Evolutionary conservation across 2,797 vertebrate species (phyloP).

Genomic region (Phoxinus dragarum): DNA sequence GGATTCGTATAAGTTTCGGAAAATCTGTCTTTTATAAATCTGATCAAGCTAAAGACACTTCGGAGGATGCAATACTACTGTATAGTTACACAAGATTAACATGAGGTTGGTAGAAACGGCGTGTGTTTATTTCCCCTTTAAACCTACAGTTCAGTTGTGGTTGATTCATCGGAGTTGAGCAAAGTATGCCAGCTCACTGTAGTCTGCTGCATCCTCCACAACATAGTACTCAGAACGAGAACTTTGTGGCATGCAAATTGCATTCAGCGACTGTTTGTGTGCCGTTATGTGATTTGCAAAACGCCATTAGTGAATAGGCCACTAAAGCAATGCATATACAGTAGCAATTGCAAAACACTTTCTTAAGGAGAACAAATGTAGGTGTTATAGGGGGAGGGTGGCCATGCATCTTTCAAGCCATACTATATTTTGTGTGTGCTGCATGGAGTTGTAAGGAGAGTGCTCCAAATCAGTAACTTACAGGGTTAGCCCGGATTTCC

Average conservation of each 20-base stretch:
- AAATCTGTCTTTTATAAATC: too few relatives aligned
- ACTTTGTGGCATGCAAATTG: background rate
- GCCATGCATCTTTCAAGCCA: constrained; percentile 7
- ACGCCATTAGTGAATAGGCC: background rate
- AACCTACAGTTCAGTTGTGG: background rate
- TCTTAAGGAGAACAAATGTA: constrained; percentile 22
- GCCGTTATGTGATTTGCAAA: background rate
- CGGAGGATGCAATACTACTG: too few relatives aligned
- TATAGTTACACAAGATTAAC: too few relatives aligned
- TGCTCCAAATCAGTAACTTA: background rate
- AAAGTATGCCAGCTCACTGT: background rate
- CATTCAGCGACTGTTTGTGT: too few relatives aligned
- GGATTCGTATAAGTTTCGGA: too few relatives aligned
- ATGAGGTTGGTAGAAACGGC: too few relatives aligned
- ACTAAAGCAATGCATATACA: background rate
- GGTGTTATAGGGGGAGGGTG: background rate
- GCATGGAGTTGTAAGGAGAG: background rate
- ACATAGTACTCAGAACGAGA: background rate
- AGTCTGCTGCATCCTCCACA: background rate
- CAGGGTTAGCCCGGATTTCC: background rate
- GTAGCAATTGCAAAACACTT: background rate
- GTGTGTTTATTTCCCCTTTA: too few relatives aligned
- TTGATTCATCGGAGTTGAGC: background rate
- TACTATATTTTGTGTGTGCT: background rate
- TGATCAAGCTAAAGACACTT: too few relatives aligned